Conservation (phyloP, 2,797 vertebrate genomes). For the Sebastes trivittatus region DNA sequence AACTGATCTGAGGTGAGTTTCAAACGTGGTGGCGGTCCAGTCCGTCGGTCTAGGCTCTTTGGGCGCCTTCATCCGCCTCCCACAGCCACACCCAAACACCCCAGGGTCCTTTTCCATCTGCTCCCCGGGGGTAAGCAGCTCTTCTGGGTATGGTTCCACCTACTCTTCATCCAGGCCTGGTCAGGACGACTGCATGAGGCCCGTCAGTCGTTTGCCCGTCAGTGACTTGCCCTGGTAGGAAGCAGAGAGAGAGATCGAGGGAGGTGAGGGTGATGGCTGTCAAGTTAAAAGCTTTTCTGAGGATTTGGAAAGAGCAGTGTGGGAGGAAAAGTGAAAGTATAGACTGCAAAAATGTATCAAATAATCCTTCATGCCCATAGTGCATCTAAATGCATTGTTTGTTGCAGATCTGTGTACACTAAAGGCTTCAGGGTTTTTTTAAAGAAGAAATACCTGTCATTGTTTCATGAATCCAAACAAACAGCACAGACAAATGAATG, state of each 20-base stretch:
- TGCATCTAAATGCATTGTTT: neutral
- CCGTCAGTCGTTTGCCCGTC: slow-evolving; percentile 95
- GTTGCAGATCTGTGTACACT: neutral
- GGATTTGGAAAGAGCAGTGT: neutral
- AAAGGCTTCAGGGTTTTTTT: neutral
- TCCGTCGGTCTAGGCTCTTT: slow-evolving; percentile 18
- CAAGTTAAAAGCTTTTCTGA: slow-evolving; percentile 11
- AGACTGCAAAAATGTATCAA: neutral
- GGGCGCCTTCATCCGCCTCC: slow-evolving; percentile 23
- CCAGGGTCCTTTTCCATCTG: slow-evolving; percentile 37
- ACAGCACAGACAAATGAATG: neutral
- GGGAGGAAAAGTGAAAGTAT: neutral
- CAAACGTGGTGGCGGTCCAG: slow-evolving; percentile 25
- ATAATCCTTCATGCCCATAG: neutral
- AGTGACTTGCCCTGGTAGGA: slow-evolving; percentile 91
- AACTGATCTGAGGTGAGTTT: slow-evolving; percentile 42
- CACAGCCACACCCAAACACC: slow-evolving; percentile 36
- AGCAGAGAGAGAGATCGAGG: neutral
- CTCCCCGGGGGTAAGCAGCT: slow-evolving; percentile 49
- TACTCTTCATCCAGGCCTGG: slow-evolving; percentile 61
- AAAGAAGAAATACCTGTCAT: neutral
- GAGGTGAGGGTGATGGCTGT: neutral
- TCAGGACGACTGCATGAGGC: slow-evolving; percentile 99
- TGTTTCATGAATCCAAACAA: neutral
- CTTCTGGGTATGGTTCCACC: slow-evolving; percentile 44